phyloP scores from a whole-genome alignment of 2,113 vertebrate genomes.

The Cacatua alba region DNA sequence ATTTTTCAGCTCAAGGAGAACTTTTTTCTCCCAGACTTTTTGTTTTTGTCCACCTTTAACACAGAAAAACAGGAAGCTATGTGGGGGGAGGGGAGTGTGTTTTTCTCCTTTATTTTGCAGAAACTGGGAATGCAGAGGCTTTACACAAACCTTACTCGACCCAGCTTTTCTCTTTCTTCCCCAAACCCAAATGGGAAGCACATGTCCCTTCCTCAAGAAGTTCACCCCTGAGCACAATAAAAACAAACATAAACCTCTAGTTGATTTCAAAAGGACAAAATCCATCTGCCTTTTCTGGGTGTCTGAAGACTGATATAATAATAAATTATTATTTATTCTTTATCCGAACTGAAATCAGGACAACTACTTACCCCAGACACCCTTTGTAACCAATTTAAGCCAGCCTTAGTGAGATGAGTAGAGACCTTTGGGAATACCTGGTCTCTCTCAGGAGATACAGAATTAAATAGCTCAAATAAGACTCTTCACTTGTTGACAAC shows the following conservation, averaged over 20 bases:
- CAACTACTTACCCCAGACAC: not conserved
- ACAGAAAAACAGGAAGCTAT: not conserved
- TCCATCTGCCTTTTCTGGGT: not conserved
- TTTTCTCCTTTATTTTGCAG: fast-evolving
- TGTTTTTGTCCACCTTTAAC: not conserved
- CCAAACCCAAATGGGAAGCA: not conserved
- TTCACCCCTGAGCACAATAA: not conserved
- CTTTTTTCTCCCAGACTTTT: not conserved
- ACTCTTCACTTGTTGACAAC: not conserved
- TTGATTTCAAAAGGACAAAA: not conserved
- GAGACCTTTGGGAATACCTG: not conserved
- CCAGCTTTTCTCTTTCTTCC: not conserved
- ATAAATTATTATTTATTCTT: not conserved
- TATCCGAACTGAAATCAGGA: not conserved
- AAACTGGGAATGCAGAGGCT: not conserved
- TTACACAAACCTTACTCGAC: not conserved
- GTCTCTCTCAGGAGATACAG: not conserved
- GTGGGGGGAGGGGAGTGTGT: too few species aligned
- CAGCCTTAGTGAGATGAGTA: not conserved
- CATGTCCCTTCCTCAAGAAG: not conserved
- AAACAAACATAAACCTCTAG: not conserved
- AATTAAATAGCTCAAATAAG: not conserved
- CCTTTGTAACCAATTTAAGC: not conserved
- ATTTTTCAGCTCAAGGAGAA: not conserved
- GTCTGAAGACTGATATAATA: not conserved